phyloP scores from a whole-genome alignment of 2,888 invertebrate genomes.

The Megalurothrips usitatus region DNA sequence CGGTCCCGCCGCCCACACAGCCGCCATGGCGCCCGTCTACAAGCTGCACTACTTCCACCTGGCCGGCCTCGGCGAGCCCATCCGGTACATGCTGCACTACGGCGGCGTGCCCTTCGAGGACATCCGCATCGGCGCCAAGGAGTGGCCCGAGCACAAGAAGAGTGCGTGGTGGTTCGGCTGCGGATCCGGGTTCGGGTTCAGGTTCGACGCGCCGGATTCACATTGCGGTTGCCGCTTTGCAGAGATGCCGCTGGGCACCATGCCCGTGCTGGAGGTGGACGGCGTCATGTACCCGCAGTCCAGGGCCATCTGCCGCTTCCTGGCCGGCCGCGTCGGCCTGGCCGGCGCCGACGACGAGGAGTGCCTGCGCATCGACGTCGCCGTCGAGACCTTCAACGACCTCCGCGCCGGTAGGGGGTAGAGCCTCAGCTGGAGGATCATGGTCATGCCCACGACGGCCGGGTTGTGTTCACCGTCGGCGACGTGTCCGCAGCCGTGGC shows the following conservation, averaged over 20 bases:
- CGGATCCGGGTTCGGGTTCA: background rate
- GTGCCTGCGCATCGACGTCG: conserved; percentile 38
- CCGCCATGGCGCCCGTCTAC: conserved; percentile 39
- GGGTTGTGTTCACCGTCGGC: too few relatives aligned
- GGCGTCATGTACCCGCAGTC: conserved; percentile 41
- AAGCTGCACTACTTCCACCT: conserved; percentile 48
- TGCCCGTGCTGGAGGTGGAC: conserved; percentile 42
- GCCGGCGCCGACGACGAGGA: conserved; percentile 38
- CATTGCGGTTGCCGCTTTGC: conserved; percentile 20
- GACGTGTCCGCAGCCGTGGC: conserved; percentile 37
- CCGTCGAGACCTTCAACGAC: conserved; percentile 38
- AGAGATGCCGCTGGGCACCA: conserved; percentile 42
- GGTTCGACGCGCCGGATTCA: background rate
- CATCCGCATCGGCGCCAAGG: conserved; percentile 41
- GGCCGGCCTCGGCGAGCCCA: conserved; percentile 47
- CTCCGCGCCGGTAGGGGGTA: conserved; percentile 37
- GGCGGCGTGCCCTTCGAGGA: conserved; percentile 47
- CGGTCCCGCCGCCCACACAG: too few relatives aligned
- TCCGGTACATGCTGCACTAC: conserved; percentile 45
- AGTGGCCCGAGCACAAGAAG: conserved; percentile 16
- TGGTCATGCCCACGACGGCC: too few relatives aligned
- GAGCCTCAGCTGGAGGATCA: too few relatives aligned
- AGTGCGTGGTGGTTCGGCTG: background rate
- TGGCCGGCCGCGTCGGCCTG: conserved; percentile 40
- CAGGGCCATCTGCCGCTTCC: conserved; percentile 41